Base-by-base conservation (phyloP, 2,113 vertebrate species). In the Puntigrus tetrazona region DNA sequence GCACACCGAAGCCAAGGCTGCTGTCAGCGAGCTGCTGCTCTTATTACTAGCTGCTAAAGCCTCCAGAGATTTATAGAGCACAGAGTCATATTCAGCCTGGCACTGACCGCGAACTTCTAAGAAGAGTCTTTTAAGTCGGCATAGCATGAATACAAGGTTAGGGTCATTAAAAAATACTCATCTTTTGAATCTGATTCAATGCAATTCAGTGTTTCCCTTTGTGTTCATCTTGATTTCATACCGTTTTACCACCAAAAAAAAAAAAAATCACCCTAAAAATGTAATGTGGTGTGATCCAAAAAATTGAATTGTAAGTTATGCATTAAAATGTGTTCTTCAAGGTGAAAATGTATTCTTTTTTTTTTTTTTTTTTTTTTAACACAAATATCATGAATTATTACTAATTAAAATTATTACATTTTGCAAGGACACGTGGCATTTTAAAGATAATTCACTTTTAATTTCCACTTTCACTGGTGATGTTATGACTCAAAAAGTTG, bases 11-110 rank as follows among this genome's bases (percentile, higher is more conserved):
- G 34, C 18, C 50, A 29, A 69, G 79, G 43, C 70, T 65, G n/a
- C 41, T 80, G 43, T 43, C 78, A 77, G 5, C 31, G 79, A 55
- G 29, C 52, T 29, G 63, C 52, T 74, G 63, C 76, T 52, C 25
- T 20, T 41, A 13, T 72, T 50, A 31, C 29, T 18, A 47, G 59
- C 10, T 41, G 22, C 20, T 72, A n/a, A 22, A 81, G 3, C 47
- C 74, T 29, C 22, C 13, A 41, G 34, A 78, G 38, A 72, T 82
- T 67, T 80, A 52, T 70, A 13, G n/a, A 43, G 10, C 55, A 7
- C 8, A 29, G 36, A 74, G 22, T 25, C 70, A 45, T 25, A 73
- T 73, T 27, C 36, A 25, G 57, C 22, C 18, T 74, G 73, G 18
- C 34, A 25, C 57, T 47, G 38, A 25, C 3, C 0, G 18, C n/a